A percentile compares a stretch with the other conserved stretches of the same genome.
phyloP scores from a whole-genome alignment of 1,140 invertebrate species.

The Solen grandis region DNA sequence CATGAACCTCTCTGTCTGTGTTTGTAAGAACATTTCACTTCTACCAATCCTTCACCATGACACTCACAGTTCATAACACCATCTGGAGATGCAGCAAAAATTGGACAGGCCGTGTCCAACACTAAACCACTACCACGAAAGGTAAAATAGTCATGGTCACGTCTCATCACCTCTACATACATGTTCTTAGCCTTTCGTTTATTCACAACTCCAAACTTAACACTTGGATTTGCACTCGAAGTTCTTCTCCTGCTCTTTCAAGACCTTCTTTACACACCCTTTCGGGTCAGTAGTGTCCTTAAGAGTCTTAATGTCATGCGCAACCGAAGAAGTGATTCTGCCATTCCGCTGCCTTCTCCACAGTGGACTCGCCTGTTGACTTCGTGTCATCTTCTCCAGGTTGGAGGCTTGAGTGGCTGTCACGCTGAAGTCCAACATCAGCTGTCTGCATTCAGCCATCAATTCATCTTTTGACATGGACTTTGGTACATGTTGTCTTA shows the following conservation, averaged over 20 bases:
- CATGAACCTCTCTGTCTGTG: not conserved
- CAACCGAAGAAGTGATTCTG: not conserved
- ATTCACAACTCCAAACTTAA: not conserved
- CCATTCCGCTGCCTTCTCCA: not conserved
- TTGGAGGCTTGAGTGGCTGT: not conserved
- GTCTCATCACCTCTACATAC: no score
- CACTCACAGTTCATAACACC: no score
- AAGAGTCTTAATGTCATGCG: not conserved
- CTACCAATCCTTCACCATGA: constrained; percentile 3
- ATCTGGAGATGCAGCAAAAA: not conserved
- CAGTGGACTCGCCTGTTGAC: not conserved
- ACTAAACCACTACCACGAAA: not conserved
- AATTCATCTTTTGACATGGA: not conserved
- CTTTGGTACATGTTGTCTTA: no score
- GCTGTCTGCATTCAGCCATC: not conserved
- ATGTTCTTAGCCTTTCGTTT: not conserved
- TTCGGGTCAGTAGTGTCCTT: not conserved
- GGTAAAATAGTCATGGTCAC: not conserved
- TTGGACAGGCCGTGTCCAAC: not conserved
- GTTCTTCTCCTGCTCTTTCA: not conserved
- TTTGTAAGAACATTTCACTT: constrained; percentile 15
- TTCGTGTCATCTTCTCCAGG: constrained; percentile 1
- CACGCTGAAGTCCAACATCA: not conserved
- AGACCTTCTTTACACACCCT: not conserved
- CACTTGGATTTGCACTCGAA: not conserved